Evolutionary conservation across 2,113 vertebrate genomes (phyloP), one percentile per base, ranked within the genome.

Genomic region (Cariama cristata): DNA sequence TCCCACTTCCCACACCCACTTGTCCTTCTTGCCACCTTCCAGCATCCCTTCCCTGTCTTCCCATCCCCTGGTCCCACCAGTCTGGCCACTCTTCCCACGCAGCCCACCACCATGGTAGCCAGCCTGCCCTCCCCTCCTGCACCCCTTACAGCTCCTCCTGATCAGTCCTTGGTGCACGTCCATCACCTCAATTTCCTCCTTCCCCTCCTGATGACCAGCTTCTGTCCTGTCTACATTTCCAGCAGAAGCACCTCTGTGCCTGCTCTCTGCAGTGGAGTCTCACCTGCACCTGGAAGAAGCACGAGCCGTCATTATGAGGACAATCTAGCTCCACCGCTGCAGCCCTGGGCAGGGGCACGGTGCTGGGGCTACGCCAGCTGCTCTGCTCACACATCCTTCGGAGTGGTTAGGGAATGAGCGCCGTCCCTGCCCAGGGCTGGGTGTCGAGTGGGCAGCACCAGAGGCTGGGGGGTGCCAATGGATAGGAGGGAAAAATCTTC

Each of bases 351-450:
- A 5, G 5, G 32, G 11, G 26, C 68, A 42, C n/a, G 1, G 2
- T 2, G 2, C 40, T 1, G 2, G 49, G 42, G 22, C 28, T 64
- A 4, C 1, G 6, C 12, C 27, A 26, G 23, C 32, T 1, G 5
- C 7, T 59, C n/a, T 72, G 60, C 79, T 79, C 23, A 1, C 45
- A 60, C 38, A 35, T 9, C 9, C 9, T 3, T 20, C 14, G 44
- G 74, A 75, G 49, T 2, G 3, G 33, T 2, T 4, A 35, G 5
- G 33, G 33, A 49, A 77, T 0, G 0, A 69, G 55, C 3, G 3
- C 22, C 3, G 0, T 33, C 62, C 13, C 27, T 30, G 9, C 1
- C 0, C 32, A 35, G 35, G 86, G 49, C 27, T 73, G 58, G 56
- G 79, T 68, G 71, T 76, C 4, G 3, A 38, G 49, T 2, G 33